Evolutionary conservation across 2,797 vertebrate genomes (phyloP), one percentile per base, ranked within the genome.

Genomic region (Eupleurogrammus muticus): DNA sequence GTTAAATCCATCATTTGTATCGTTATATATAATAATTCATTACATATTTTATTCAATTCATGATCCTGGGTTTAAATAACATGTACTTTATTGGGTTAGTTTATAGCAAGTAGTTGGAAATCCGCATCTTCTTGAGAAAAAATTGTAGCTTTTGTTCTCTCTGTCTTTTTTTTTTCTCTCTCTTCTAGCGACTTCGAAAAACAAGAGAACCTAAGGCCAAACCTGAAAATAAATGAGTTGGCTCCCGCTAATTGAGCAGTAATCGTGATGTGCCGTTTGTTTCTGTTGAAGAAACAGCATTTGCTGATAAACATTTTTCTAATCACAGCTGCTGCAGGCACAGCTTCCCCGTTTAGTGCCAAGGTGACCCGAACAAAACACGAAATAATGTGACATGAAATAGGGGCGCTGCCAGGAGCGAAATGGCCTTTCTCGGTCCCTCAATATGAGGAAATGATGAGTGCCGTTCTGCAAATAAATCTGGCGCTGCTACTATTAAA

Each of bases 171-270:
- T 72, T 55, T 46, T 6, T 6, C 28, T 28, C 28, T 28, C 28
- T 28, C 28, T 28, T 28, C 28, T 28, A 71, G 64, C 19, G n/a
- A 76, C 75, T 44, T 64, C 64, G 51, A 77, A 28, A 16, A 80
- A 71, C 66, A 53, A 49, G 47, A 90, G 87, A 89, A 86, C 86
- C 84, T 56, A 62, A 70, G 86, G 90, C 88, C 50, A 77, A 80
- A 84, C 58, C 77, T 81, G 78, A 63, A 70, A 93, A 92, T 92
- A 93, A 95, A 95, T 92, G 91, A 95, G 92, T 92, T 92, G 91
- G 86, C 79, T 90, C 58, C 75, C 51, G 63, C 88, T 94, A 92
- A 92, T 66, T 80, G 83, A 73, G 83, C 89, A 73, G 81, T 89
- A 92, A 87, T 79, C 83, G 71, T 38, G 73, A 89, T 81, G 75